These are phyloP conservation scores for Pituophis catenifer DNA, from an alignment of 2,113 vertebrate species.

Conservation along the genomic window DNA sequence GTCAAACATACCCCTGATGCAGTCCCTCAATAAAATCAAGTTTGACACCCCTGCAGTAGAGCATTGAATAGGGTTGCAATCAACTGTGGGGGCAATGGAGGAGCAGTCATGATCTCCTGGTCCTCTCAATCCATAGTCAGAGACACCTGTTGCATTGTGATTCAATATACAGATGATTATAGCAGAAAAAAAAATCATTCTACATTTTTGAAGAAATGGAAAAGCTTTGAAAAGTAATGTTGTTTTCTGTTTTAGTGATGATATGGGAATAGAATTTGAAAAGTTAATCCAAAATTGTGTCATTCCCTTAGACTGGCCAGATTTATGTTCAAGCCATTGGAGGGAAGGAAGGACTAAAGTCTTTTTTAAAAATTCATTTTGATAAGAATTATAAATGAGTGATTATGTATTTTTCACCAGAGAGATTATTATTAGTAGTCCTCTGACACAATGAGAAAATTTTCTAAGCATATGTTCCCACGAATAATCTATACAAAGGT, in stretches of 20 bases:
- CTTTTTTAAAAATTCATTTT: slow-evolving; percentile 2
- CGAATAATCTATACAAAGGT: neutral
- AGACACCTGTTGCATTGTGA: neutral
- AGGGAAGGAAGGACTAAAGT: neutral
- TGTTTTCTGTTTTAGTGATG: neutral
- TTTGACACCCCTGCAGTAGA: too few relatives aligned
- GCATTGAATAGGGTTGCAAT: neutral
- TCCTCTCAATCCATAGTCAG: neutral
- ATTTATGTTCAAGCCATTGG: slow-evolving; percentile 21
- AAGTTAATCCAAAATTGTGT: neutral
- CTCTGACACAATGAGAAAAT: slow-evolving; percentile 24
- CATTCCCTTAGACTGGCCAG: slow-evolving; percentile 24
- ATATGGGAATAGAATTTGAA: neutral
- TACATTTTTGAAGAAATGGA: neutral
- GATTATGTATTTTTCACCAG: slow-evolving; percentile 39
- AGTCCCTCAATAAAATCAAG: too few relatives aligned
- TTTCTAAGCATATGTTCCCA: slow-evolving; percentile 11
- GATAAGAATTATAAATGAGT: slow-evolving; percentile 15
- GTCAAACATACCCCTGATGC: too few relatives aligned
- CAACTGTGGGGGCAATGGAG: neutral
- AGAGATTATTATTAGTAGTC: slow-evolving; percentile 22
- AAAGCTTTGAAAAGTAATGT: neutral
- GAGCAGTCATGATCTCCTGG: neutral
- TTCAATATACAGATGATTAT: neutral
- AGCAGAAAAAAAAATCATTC: neutral